Conservation (phyloP, 1,140 invertebrate species). For the Polypedilum vanderplanki region DNA sequence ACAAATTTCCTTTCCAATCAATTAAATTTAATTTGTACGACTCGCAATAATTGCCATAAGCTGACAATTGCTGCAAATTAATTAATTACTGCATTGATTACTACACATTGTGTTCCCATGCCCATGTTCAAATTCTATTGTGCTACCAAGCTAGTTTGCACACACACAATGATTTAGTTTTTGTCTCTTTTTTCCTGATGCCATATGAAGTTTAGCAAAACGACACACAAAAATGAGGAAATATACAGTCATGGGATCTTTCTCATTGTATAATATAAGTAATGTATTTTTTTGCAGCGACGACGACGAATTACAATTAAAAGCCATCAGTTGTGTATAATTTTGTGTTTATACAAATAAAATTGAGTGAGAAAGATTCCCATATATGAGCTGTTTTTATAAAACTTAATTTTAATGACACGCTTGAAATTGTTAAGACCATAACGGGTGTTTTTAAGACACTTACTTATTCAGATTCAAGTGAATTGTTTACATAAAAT, state of each 20-base stretch:
- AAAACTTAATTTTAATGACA: constrained; percentile 14
- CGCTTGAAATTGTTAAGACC: not conserved
- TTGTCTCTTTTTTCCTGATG: not conserved
- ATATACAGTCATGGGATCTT: constrained; percentile 6
- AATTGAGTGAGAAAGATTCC: not conserved
- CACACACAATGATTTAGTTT: not conserved
- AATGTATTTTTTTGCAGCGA: not conserved
- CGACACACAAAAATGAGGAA: constrained; percentile 11
- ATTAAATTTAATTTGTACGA: no score
- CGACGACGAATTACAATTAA: not conserved
- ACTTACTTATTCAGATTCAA: no score
- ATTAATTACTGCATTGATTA: not conserved
- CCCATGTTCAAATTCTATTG: not conserved
- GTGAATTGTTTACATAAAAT: no score
- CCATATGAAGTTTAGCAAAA: not conserved
- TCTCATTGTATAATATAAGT: constrained; percentile 6
- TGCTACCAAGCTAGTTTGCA: not conserved
- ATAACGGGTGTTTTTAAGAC: not conserved
- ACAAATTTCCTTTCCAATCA: no score
- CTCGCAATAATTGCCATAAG: no score
- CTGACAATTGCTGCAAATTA: not conserved
- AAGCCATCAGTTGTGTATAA: constrained; percentile 8
- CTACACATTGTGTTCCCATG: not conserved
- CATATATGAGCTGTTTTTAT: constrained; percentile 4
- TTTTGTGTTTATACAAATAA: not conserved